Conservation (phyloP, 1,140 invertebrate species). For the Steinernema khuongi region DNA sequence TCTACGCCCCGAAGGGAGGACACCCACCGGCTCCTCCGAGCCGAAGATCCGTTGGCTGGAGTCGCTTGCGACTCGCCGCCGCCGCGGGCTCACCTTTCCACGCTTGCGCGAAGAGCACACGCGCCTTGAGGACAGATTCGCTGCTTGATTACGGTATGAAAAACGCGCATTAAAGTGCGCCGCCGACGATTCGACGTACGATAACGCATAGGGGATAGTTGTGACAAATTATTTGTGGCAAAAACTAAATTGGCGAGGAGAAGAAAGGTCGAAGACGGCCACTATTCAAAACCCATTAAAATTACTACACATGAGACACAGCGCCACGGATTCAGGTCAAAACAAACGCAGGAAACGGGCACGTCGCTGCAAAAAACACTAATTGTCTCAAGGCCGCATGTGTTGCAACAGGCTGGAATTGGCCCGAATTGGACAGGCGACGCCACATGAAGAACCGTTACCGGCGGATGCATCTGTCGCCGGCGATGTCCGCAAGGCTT, state of each 20-base stretch:
- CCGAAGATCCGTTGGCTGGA: too few species aligned
- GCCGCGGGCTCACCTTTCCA: not conserved
- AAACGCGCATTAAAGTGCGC: constrained; percentile 10
- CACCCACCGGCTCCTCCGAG: not conserved
- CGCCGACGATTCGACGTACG: not conserved
- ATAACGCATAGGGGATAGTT: constrained; percentile 14
- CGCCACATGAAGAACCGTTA: too few species aligned
- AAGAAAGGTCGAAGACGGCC: not conserved
- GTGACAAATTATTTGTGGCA: not conserved
- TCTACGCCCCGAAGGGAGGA: not conserved
- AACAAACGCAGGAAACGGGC: not conserved
- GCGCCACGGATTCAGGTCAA: constrained; percentile 1
- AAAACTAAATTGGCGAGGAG: constrained; percentile 8
- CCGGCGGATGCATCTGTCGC: not conserved
- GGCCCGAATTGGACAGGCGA: too few species aligned
- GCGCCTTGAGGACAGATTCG: constrained; percentile 11
- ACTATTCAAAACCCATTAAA: constrained; percentile 8
- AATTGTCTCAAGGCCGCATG: constrained; percentile 2
- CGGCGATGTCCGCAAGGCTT: too few species aligned
- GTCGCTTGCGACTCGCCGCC: too few species aligned
- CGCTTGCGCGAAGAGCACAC: not conserved
- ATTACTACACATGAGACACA: constrained; percentile 4
- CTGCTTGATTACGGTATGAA: constrained; percentile 16
- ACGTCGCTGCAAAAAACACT: not conserved
- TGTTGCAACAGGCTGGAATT: constrained; percentile 4